phyloP scores from a whole-genome alignment of 2,113 vertebrate species.

The Solea solea region DNA sequence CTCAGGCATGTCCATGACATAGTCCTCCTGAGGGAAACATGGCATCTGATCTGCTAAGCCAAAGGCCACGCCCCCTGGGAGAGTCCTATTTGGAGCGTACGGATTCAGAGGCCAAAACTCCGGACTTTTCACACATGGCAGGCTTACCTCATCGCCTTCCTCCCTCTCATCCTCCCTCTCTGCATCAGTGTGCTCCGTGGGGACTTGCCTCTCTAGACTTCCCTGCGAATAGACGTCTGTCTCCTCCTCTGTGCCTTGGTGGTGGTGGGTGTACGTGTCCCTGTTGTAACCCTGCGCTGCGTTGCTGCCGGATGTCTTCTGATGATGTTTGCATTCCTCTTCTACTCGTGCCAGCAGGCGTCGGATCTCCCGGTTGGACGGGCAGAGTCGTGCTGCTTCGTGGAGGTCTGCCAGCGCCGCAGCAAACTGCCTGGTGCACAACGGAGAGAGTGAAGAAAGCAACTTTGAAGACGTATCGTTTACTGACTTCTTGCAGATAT shows the following conservation, averaged over 20 bases:
- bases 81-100: conserved; percentile 80
- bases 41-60: conserved; percentile 75
- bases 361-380: conserved; percentile 93
- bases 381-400: conserved; percentile 92
- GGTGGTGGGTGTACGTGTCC: conserved; percentile 84
- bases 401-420: conserved; percentile 92
- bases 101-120: conserved; percentile 79
- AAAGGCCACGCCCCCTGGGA: conserved; percentile 81
- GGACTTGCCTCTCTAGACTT: conserved; percentile 70
- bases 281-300: conserved; percentile 59
- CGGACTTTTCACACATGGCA: conserved; percentile 70
- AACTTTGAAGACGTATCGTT: conserved; percentile 41
- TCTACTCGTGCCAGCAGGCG: conserved; percentile 91
- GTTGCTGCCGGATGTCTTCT: conserved; percentile 79
- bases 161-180: conserved; percentile 70
- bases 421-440: conserved; percentile 86
- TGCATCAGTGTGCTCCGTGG: conserved; percentile 60
- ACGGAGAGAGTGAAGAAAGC: conserved; percentile 32
- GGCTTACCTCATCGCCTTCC: conserved; percentile 63
- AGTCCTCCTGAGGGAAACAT: conserved; percentile 76
- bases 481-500: neutral
- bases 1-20: conserved; percentile 73
- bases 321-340: conserved; percentile 92
- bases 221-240: conserved; percentile 64
- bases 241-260: conserved; percentile 72